Evolutionary conservation across 1,140 invertebrate species (phyloP).

Genomic region (Plutomurus gul): DNA sequence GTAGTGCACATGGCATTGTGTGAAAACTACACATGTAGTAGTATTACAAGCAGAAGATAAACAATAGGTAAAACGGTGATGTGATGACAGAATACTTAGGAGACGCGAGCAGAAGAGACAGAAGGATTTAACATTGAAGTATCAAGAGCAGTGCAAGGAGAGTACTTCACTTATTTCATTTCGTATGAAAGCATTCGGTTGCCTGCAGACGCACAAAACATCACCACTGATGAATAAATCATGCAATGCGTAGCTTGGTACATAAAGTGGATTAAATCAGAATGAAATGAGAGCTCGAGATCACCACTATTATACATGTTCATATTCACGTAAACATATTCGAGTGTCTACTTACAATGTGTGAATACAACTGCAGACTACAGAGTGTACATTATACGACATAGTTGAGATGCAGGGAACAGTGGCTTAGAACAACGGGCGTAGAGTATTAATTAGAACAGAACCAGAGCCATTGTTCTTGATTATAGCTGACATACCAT

Average conservation of each 20-base stretch:
- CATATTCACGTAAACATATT: too few species aligned
- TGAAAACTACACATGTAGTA: neutral
- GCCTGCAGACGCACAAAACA: constrained; percentile 24
- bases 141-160: constrained; percentile 24
- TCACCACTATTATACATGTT: too few species aligned
- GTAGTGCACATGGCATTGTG: neutral
- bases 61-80: constrained; percentile 12
- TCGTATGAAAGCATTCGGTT: constrained; percentile 14
- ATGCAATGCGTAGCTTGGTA: neutral
- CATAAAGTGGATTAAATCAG: neutral
- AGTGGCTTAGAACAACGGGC: too few species aligned
- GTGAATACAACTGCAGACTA: too few species aligned
- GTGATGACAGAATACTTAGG: neutral
- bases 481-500: constrained; percentile 8
- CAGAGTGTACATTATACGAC: too few species aligned
- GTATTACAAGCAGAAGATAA: neutral
- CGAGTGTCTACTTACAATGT: too few species aligned
- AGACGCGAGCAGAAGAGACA: too few species aligned
- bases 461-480: constrained; percentile 24
- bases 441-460: constrained; percentile 28
- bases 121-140: constrained; percentile 14
- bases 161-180: constrained; percentile 1
- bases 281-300: too few species aligned
- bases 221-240: neutral
- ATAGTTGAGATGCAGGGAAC: too few species aligned